Percentiles rank a stretch among this genome's conserved stretches.
Conservation (phyloP, 2,888 invertebrate species). For the Syritta pipiens region DNA sequence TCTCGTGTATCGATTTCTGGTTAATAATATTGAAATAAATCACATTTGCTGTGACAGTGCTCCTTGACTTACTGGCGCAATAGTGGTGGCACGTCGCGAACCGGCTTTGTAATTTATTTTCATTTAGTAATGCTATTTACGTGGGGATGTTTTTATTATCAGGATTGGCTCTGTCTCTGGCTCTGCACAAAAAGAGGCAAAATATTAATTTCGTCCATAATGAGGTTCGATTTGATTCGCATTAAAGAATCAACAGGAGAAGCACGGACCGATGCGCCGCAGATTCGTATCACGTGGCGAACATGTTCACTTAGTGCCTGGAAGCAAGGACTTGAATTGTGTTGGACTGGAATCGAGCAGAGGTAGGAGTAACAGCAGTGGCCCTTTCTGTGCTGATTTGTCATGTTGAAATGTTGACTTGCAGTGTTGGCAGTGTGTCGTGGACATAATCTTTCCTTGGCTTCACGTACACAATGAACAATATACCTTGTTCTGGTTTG, state of each 20-base stretch:
- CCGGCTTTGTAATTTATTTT: slow-evolving; percentile 51
- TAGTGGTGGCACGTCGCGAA: background rate
- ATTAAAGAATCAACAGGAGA: slow-evolving; percentile 33
- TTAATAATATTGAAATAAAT: slow-evolving; percentile 69
- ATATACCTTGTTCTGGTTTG: slow-evolving; percentile 76
- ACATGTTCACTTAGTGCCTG: slow-evolving; percentile 50
- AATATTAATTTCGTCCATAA: slow-evolving; percentile 63
- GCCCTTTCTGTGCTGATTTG: slow-evolving; percentile 34
- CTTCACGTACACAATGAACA: slow-evolving; percentile 64
- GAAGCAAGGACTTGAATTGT: slow-evolving; percentile 13
- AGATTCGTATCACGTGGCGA: slow-evolving; percentile 3
- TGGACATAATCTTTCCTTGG: slow-evolving; percentile 18
- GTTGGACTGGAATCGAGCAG: too few relatives aligned
- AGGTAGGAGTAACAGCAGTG: too few relatives aligned
- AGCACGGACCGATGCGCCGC: background rate
- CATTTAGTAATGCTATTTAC: slow-evolving; percentile 63
- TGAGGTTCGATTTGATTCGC: slow-evolving; percentile 64
- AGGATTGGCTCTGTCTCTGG: background rate
- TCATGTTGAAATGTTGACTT: slow-evolving; percentile 43
- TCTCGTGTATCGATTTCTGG: slow-evolving; percentile 66
- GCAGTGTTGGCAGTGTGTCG: background rate
- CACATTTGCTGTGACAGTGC: slow-evolving; percentile 65
- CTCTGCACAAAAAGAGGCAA: slow-evolving; percentile 14
- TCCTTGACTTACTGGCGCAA: background rate
- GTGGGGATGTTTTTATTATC: slow-evolving; percentile 61